Conservation (phyloP, 2,888 invertebrate genomes). For the Eristalinus aeneus region DNA sequence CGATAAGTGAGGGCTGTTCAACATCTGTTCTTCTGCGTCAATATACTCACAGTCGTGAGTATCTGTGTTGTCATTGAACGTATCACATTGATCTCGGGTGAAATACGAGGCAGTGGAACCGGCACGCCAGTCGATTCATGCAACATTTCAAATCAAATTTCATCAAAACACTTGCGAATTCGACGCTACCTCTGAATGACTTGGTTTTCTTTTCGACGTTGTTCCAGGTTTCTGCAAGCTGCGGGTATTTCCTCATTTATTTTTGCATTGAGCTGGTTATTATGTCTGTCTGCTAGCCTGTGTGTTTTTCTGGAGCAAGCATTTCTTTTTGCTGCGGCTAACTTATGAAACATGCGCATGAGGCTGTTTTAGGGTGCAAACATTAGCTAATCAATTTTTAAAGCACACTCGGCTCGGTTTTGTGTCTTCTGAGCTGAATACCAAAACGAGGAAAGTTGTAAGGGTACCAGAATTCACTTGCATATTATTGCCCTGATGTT, state of each 20-base stretch:
- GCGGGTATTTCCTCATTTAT: neutral
- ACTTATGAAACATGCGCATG: no score
- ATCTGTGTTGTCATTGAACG: neutral
- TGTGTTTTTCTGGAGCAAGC: neutral
- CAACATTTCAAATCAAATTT: neutral
- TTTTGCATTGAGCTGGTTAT: neutral
- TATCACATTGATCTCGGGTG: neutral
- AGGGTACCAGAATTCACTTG: no score
- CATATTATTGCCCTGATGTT: no score
- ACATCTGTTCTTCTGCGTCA: constrained; percentile 50
- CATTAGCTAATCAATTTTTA: no score
- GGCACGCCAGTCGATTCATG: neutral
- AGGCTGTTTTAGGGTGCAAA: no score
- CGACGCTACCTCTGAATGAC: neutral
- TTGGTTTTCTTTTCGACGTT: neutral
- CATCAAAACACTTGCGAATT: neutral
- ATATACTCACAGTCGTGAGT: neutral
- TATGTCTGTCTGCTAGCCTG: neutral
- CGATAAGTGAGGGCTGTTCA: constrained; percentile 31
- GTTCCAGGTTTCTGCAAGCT: neutral
- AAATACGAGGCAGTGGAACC: neutral
- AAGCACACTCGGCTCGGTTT: no score
- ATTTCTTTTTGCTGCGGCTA: no score
- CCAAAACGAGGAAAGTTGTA: no score
- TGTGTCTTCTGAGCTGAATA: no score